Evolutionary conservation across 2,113 vertebrate genomes (phyloP).

Genomic region (Echinops telfairi): DNA sequence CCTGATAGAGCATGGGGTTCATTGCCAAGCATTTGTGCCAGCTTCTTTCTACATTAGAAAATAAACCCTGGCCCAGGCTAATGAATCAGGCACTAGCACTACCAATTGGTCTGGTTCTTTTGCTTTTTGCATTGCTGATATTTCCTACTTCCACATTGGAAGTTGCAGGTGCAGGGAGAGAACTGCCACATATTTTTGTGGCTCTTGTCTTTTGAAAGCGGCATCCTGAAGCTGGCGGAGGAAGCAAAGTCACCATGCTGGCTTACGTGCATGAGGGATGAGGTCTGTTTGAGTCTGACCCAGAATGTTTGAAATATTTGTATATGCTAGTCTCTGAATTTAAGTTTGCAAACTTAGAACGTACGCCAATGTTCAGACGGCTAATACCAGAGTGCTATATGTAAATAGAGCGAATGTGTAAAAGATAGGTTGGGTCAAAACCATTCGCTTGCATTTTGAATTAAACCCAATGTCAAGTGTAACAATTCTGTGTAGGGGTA

Average conservation of each 20-base stretch:
- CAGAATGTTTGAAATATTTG: constrained; percentile 18
- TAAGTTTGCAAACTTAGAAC: too few relatives aligned
- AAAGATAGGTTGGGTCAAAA: not conserved
- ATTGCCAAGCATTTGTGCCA: constrained; percentile 57
- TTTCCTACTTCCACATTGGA: constrained; percentile 69
- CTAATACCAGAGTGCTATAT: not conserved
- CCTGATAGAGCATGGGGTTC: not conserved
- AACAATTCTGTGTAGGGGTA: not conserved
- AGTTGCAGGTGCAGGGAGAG: constrained; percentile 29
- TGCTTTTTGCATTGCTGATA: constrained; percentile 59
- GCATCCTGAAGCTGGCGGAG: not conserved
- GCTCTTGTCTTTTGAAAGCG: constrained; percentile 42
- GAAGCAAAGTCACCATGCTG: not conserved
- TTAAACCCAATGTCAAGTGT: not conserved
- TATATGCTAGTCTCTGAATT: too few relatives aligned
- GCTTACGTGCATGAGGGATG: not conserved
- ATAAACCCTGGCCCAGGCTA: constrained; percentile 57
- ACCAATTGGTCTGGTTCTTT: constrained; percentile 65
- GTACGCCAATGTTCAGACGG: not conserved
- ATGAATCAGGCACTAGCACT: constrained; percentile 59
- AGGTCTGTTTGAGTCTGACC: not conserved
- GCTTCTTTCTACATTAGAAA: constrained; percentile 31
- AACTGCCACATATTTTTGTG: not conserved
- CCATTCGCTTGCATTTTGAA: not conserved
- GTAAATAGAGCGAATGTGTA: not conserved